phyloP scores from a whole-genome alignment of 2,797 vertebrate genomes.

The Eremophila alpestris region DNA sequence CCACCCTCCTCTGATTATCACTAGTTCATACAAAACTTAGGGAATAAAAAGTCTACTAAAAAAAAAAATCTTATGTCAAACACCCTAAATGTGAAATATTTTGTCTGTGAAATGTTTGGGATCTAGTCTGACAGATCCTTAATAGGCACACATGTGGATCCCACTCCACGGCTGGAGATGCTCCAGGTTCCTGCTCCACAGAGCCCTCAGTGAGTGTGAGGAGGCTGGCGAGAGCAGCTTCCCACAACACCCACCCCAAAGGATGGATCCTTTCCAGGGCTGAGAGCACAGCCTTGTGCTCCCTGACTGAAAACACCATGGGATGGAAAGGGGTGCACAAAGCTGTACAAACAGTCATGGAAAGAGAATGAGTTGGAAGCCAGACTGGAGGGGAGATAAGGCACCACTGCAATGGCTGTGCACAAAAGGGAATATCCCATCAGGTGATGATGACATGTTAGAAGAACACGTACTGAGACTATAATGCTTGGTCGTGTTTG shows the following conservation, averaged over 20 bases:
- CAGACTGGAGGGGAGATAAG: not conserved
- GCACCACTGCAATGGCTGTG: fast-evolving
- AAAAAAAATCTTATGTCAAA: not conserved
- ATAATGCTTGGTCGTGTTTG: not conserved
- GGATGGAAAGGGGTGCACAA: not conserved
- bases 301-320: fast-evolving
- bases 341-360: not conserved
- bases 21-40: not conserved
- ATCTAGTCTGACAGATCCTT: not conserved
- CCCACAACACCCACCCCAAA: not conserved
- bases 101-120: not conserved
- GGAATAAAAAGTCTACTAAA: not conserved
- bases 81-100: not conserved
- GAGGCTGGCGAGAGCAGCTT: not conserved
- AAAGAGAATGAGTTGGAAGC: not conserved
- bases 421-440: not conserved
- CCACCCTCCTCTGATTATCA: not conserved
- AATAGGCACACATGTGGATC: not conserved
- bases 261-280: not conserved
- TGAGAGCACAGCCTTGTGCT: not conserved
- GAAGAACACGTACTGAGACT: not conserved
- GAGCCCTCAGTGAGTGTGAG: not conserved
- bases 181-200: not conserved
- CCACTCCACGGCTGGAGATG: not conserved
- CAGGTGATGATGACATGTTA: not conserved